These are phyloP conservation scores for Rousettus madagascariensis DNA, from an alignment of 2,797 vertebrate species.

Conservation along the genomic window DNA sequence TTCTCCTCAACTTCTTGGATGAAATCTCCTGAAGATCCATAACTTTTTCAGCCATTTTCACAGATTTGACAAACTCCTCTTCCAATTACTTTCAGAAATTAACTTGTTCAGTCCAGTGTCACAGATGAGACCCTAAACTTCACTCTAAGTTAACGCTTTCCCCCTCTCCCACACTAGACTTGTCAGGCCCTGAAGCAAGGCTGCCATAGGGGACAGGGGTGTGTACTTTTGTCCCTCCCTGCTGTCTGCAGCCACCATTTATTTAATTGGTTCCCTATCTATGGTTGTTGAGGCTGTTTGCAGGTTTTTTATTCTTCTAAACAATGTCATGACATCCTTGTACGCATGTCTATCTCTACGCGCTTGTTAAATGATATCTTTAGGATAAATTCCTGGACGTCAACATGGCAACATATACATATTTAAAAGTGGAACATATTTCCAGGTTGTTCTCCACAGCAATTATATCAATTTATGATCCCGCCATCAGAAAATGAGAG, in stretches of 20 bases:
- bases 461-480: neutral
- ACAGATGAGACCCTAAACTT: neutral
- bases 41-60: neutral
- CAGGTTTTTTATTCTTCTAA: neutral
- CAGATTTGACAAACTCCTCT: neutral
- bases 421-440: slow-evolving; percentile 28
- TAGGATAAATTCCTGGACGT: slow-evolving; percentile 31
- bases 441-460: neutral
- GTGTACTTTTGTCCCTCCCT: neutral
- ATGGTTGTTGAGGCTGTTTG: neutral
- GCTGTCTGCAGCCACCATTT: neutral
- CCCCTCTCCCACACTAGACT: neutral
- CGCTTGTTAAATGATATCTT: slow-evolving; percentile 8
- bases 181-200: neutral
- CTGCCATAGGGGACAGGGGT: neutral
- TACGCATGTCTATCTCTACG: neutral
- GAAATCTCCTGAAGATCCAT: neutral
- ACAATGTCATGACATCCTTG: neutral
- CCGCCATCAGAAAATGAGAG: neutral
- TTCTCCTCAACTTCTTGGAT: neutral
- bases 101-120: neutral
- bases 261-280: neutral
- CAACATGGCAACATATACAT: neutral
- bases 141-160: neutral
- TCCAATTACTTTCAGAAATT: neutral